These are phyloP conservation scores for Atlantisia rogersi DNA, from an alignment of 2,113 vertebrate genomes.

Conservation along the genomic window DNA sequence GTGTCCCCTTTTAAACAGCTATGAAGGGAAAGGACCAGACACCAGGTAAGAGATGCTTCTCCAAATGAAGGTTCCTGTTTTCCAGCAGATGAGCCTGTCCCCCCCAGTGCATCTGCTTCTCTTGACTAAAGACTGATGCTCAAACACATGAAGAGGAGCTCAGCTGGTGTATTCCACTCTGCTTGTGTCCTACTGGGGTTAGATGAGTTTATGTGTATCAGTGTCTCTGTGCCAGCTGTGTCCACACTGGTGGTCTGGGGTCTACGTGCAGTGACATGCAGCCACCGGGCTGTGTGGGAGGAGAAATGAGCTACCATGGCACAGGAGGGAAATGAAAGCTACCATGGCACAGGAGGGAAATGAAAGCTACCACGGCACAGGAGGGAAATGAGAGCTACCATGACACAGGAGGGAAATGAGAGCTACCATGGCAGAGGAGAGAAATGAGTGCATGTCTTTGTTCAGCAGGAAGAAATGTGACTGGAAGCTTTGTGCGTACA, in stretches of 20 bases:
- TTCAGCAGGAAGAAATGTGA: not conserved
- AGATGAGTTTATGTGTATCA: not conserved
- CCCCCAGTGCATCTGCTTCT: not conserved
- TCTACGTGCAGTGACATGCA: not conserved
- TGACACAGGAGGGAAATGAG: not conserved
- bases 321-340: not conserved
- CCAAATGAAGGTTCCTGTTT: not conserved
- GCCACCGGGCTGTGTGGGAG: not conserved
- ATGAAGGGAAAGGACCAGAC: not conserved
- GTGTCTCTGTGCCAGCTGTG: fast-evolving
- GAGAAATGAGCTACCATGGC: not conserved
- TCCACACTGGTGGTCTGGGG: not conserved
- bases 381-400: not conserved
- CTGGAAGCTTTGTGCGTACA: not conserved
- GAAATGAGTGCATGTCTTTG: not conserved
- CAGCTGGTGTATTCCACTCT: not conserved
- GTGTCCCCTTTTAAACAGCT: not conserved
- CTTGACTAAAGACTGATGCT: not conserved
- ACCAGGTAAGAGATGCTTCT: not conserved
- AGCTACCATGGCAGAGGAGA: not conserved
- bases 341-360: not conserved
- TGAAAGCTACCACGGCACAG: not conserved
- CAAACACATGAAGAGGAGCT: not conserved
- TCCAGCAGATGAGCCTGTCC: not conserved
- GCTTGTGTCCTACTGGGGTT: not conserved